Conservation (phyloP, 1,140 invertebrate species). For the Wasmannia auropunctata region DNA sequence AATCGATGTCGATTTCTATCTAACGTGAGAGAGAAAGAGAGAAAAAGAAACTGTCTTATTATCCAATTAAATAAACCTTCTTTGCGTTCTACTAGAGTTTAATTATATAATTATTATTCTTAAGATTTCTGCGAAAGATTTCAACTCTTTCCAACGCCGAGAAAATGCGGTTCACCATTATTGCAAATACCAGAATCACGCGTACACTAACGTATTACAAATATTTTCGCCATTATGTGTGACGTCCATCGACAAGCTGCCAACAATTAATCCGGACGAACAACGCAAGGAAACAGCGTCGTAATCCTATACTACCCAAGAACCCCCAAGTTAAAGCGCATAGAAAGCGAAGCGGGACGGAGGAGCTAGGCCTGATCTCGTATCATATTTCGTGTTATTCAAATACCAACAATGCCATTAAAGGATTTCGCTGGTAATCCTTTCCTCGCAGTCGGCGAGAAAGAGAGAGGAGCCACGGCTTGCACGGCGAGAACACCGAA, state of each 20-base stretch:
- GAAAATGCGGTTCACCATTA: not conserved
- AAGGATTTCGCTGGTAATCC: conserved; percentile 84
- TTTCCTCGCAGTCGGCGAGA: conserved; percentile 70
- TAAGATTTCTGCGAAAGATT: not conserved
- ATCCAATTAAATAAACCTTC: not conserved
- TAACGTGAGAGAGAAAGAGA: not conserved
- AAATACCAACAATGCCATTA: conserved; percentile 85
- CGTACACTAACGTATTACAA: not conserved
- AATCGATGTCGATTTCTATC: conserved; percentile 17
- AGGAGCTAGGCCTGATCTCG: conserved; percentile 76
- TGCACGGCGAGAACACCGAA: conserved; percentile 66
- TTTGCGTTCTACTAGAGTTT: not conserved
- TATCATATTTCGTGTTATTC: conserved; percentile 85
- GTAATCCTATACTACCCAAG: conserved; percentile 65
- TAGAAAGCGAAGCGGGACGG: conserved; percentile 48
- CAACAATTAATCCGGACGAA: conserved; percentile 78
- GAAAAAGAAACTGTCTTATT: not conserved
- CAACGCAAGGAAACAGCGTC: conserved; percentile 60
- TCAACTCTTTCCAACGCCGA: not conserved
- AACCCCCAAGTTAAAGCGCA: conserved; percentile 62
- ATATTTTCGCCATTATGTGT: conserved; percentile 34
- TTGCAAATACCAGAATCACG: not conserved
- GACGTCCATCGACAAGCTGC: conserved; percentile 68
- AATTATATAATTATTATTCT: conserved; percentile 5
- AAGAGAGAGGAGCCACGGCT: conserved; percentile 62